Evolutionary conservation across 2,888 invertebrate species (phyloP).

Genomic region (Lithophane socia): DNA sequence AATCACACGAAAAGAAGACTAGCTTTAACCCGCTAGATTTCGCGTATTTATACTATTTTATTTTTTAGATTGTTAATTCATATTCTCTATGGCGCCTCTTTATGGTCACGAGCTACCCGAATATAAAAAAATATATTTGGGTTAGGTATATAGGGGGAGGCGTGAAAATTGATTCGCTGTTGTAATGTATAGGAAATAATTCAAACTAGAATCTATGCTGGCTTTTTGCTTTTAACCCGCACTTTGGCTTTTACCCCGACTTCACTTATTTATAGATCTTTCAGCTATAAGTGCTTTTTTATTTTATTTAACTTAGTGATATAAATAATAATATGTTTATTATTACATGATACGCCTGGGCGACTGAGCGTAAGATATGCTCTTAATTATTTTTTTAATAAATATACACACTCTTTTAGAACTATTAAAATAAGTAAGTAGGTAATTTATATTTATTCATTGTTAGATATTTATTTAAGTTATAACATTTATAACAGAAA

Average conservation of each 20-base stretch:
- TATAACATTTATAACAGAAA: background rate
- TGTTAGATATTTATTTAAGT: background rate
- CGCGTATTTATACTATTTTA: too few relatives aligned
- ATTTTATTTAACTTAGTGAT: background rate
- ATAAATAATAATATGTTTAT: background rate
- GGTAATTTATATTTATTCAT: background rate
- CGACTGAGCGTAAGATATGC: slow-evolving; percentile 16
- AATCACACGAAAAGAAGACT: too few relatives aligned
- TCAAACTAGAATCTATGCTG: background rate
- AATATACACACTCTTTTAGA: slow-evolving; percentile 2
- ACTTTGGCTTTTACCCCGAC: background rate
- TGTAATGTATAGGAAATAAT: too few relatives aligned
- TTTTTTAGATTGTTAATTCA: too few relatives aligned
- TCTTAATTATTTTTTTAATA: slow-evolving; percentile 2
- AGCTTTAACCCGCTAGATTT: too few relatives aligned
- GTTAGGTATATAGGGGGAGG: too few relatives aligned
- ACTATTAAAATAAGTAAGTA: slow-evolving; percentile 16
- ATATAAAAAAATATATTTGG: too few relatives aligned
- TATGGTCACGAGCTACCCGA: too few relatives aligned
- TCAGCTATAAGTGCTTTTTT: background rate
- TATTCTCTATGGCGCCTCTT: too few relatives aligned
- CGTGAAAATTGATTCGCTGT: too few relatives aligned
- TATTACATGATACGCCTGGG: background rate
- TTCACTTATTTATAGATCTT: slow-evolving; percentile 4
- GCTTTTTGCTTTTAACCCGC: too few relatives aligned